A percentile compares a stretch with the other conserved stretches of the same genome.
phyloP scores from a whole-genome alignment of 2,888 invertebrate genomes.

The Trichogramma dendrolimi region DNA sequence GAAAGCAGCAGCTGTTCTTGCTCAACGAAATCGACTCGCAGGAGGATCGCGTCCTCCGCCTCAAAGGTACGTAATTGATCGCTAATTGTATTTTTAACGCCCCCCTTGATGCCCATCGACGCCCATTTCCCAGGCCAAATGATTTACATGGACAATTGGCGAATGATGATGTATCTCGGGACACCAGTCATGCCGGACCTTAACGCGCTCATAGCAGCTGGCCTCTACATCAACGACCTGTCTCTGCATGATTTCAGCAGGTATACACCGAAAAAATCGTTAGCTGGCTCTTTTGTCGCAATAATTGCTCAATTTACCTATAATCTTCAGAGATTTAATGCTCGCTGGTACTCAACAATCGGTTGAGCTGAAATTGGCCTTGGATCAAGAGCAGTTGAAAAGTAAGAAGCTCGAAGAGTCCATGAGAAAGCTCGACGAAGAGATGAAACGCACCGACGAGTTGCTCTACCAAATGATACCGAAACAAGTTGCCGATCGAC shows the following conservation, averaged over 20 bases:
- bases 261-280: slow-evolving; percentile 50
- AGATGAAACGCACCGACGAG: slow-evolving; percentile 93
- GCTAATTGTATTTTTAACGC: neutral
- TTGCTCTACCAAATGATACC: slow-evolving; percentile 98
- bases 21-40: slow-evolving; percentile 63
- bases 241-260: slow-evolving; percentile 99
- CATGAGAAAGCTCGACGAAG: slow-evolving; percentile 91
- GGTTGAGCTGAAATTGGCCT: slow-evolving; percentile 88
- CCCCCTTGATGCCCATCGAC: neutral
- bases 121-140: slow-evolving; percentile 74
- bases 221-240: slow-evolving; percentile 94
- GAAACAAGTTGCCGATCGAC: slow-evolving; percentile 90
- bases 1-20: slow-evolving; percentile 57
- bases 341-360: slow-evolving; percentile 96
- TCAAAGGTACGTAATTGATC: slow-evolving; percentile 40
- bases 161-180: slow-evolving; percentile 93
- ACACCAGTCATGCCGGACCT: slow-evolving; percentile 95
- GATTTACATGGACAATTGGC: slow-evolving; percentile 98
- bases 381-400: slow-evolving; percentile 95
- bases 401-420: slow-evolving; percentile 94
- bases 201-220: slow-evolving; percentile 86
- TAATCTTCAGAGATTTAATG: slow-evolving; percentile 73
- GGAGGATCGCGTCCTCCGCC: slow-evolving; percentile 59
- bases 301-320: slow-evolving; percentile 26
- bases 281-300: neutral